These are phyloP conservation scores for Stomatorhinus walkeri DNA, from an alignment of 2,797 vertebrate species.

Conservation along the genomic window DNA sequence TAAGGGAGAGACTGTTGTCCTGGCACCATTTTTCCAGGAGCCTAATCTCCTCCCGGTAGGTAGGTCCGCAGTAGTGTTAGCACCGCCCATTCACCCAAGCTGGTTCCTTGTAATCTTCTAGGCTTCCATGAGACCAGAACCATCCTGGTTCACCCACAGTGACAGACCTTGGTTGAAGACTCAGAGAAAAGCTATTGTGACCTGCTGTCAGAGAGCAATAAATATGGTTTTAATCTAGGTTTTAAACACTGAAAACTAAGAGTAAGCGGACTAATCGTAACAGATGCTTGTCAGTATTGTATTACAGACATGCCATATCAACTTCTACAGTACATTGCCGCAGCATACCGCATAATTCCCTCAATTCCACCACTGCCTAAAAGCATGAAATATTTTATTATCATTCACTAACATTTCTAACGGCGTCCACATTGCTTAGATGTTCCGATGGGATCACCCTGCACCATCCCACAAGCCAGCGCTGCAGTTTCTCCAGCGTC, in stretches of 20 bases:
- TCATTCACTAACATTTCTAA: neutral
- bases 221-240: neutral
- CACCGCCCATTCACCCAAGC: neutral
- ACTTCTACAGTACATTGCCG: neutral
- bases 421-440: neutral
- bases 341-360: neutral
- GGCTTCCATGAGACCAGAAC: neutral
- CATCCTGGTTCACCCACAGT: neutral
- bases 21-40: neutral
- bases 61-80: neutral
- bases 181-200: neutral
- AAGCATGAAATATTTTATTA: neutral
- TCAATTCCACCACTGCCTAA: neutral
- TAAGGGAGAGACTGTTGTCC: neutral
- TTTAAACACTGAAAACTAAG: neutral
- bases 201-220: neutral
- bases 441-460: neutral
- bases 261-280: neutral
- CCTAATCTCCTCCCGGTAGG: neutral
- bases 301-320: neutral
- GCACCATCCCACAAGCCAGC: neutral
- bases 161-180: neutral
- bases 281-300: constrained; percentile 1
- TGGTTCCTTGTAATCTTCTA: neutral
- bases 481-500: neutral